Conservation (phyloP, 2,113 vertebrate genomes). For the Gallinago paraguaiae region DNA sequence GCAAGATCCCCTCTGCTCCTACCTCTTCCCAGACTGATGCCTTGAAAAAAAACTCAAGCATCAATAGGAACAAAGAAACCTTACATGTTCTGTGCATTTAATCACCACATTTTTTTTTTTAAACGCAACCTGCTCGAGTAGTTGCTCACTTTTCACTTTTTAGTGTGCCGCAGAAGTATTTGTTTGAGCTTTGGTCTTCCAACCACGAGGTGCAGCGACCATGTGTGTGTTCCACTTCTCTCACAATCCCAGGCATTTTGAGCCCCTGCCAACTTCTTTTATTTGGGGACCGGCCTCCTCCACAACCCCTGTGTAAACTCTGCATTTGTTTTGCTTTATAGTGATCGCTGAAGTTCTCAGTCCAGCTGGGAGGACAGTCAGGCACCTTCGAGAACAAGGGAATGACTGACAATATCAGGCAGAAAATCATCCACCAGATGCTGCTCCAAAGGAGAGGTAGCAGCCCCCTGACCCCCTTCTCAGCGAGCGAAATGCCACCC, state of each 20-base stretch:
- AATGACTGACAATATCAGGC: conserved; percentile 65
- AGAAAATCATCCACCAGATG: conserved; percentile 64
- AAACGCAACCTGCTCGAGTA: neutral
- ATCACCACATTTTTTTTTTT: neutral
- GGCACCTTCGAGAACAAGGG: conserved; percentile 56
- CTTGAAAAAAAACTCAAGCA: neutral
- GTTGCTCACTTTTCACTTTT: neutral
- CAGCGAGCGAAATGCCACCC: neutral
- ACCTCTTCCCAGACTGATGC: neutral
- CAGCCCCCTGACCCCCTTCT: conserved; percentile 36
- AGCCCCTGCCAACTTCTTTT: conserved; percentile 44
- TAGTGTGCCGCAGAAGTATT: neutral
- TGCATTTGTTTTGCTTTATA: conserved; percentile 57
- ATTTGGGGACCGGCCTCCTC: conserved; percentile 50
- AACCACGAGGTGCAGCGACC: neutral
- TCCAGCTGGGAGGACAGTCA: conserved; percentile 66
- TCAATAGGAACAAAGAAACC: neutral
- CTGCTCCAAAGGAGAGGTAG: conserved; percentile 56
- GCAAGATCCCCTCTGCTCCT: neutral
- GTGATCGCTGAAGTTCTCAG: conserved; percentile 50
- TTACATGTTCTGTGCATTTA: neutral
- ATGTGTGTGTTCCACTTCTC: conserved; percentile 25
- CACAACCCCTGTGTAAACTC: conserved; percentile 54
- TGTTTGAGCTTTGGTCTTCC: conserved; percentile 3
- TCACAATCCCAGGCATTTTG: conserved; percentile 35